Evolutionary conservation across 2,113 vertebrate species (phyloP).

Genomic region (Tragelaphus strepsiceros): DNA sequence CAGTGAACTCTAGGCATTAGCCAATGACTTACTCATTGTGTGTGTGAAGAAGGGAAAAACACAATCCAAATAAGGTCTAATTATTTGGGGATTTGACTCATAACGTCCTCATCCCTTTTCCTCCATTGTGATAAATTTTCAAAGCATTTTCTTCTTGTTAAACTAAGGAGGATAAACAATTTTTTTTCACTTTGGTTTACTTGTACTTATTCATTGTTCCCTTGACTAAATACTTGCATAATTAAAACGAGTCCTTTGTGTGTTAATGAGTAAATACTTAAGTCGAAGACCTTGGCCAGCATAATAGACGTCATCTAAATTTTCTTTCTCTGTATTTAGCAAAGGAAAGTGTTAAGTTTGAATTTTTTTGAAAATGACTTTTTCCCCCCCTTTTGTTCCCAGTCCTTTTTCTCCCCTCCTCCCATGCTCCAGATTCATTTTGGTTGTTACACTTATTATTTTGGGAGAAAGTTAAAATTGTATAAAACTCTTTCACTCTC

Average conservation of each 20-base stretch:
- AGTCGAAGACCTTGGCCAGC: background rate
- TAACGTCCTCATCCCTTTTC: background rate
- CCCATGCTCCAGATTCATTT: background rate
- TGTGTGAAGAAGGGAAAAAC: background rate
- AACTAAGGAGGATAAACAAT: background rate
- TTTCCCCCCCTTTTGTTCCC: background rate
- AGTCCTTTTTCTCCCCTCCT: background rate
- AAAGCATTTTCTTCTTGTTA: slow-evolving; percentile 8
- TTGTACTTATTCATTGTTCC: background rate
- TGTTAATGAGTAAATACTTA: background rate
- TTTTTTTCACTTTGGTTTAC: background rate
- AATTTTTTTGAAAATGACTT: background rate
- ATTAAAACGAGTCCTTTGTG: background rate
- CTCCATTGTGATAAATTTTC: background rate
- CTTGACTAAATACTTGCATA: background rate
- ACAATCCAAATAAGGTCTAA: background rate
- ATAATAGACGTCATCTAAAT: background rate
- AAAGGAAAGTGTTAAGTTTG: background rate
- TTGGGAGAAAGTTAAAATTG: background rate
- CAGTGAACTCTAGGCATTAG: background rate
- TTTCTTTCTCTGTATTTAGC: background rate
- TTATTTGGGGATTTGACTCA: slow-evolving; percentile 1
- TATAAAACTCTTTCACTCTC: background rate
- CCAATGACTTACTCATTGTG: background rate
- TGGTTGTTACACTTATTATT: slow-evolving; percentile 2